Evolutionary conservation across 2,113 vertebrate genomes (phyloP).

Genomic region (Rhegmatorhina hoffmannsi): DNA sequence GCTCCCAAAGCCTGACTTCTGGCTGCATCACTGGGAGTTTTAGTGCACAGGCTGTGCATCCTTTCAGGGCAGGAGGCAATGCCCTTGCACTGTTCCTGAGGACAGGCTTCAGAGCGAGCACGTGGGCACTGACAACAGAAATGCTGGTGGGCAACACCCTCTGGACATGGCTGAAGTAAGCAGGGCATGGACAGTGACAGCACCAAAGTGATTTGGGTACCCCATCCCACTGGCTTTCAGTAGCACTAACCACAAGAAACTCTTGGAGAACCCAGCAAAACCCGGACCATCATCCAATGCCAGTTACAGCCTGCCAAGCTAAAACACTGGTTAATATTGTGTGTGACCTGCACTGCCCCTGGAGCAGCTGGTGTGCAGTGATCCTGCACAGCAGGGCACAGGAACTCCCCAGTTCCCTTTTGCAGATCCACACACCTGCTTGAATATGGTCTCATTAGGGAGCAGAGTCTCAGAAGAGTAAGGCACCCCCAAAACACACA

Average conservation of each 20-base stretch:
- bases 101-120: not conserved
- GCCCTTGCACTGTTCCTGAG: fast-evolving
- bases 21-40: not conserved
- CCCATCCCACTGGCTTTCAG: not conserved
- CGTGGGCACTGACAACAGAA: fast-evolving
- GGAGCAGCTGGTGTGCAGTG: not conserved
- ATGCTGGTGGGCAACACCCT: fast-evolving
- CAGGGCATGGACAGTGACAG: not conserved
- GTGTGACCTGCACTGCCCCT: not conserved
- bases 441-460: fast-evolving
- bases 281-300: fast-evolving
- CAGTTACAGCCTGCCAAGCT: not conserved
- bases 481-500: not conserved
- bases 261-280: not conserved
- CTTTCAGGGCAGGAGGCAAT: not conserved
- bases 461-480: not conserved
- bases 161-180: not conserved
- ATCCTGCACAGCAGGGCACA: not conserved
- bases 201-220: not conserved
- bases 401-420: not conserved
- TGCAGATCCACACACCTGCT: not conserved
- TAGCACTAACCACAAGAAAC: not conserved
- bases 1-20: not conserved
- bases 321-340: not conserved
- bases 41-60: not conserved